These are phyloP conservation scores for Calliphora vomitoria DNA, from an alignment of 2,888 invertebrate species.

Conservation along the genomic window DNA sequence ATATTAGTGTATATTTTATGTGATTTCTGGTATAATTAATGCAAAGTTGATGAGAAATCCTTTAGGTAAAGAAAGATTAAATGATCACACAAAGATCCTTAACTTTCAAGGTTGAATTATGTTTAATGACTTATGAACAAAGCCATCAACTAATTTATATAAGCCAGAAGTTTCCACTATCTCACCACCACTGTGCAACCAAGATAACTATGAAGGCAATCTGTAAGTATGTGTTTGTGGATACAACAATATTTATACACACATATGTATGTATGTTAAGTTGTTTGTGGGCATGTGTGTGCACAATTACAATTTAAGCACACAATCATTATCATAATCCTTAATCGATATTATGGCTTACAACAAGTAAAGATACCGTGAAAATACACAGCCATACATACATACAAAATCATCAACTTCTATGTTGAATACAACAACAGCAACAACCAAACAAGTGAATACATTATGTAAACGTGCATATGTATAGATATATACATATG, in stretches of 20 bases:
- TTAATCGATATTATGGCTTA: constrained; percentile 83
- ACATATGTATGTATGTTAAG: constrained; percentile 20
- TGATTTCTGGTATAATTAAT: too few species aligned
- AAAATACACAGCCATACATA: constrained; percentile 20
- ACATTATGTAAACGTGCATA: not conserved
- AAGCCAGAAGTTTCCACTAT: too few species aligned
- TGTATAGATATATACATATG: not conserved
- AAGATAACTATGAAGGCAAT: constrained; percentile 14
- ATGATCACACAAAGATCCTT: too few species aligned
- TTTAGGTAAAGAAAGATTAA: too few species aligned
- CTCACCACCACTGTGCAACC: constrained; percentile 34
- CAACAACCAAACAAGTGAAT: not conserved
- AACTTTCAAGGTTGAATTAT: too few species aligned
- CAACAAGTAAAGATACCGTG: constrained; percentile 72
- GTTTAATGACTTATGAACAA: too few species aligned
- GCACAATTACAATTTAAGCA: constrained; percentile 83
- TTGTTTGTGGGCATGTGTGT: constrained; percentile 61
- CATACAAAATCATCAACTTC: not conserved
- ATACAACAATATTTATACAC: not conserved
- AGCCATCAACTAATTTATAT: too few species aligned
- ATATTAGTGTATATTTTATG: too few species aligned
- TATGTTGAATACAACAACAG: constrained; percentile 18
- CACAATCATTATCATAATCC: constrained; percentile 84
- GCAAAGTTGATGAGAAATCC: too few species aligned
- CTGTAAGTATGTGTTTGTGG: not conserved